Conservation (phyloP, 2,797 vertebrate genomes). For the Peromyscus eremicus region DNA sequence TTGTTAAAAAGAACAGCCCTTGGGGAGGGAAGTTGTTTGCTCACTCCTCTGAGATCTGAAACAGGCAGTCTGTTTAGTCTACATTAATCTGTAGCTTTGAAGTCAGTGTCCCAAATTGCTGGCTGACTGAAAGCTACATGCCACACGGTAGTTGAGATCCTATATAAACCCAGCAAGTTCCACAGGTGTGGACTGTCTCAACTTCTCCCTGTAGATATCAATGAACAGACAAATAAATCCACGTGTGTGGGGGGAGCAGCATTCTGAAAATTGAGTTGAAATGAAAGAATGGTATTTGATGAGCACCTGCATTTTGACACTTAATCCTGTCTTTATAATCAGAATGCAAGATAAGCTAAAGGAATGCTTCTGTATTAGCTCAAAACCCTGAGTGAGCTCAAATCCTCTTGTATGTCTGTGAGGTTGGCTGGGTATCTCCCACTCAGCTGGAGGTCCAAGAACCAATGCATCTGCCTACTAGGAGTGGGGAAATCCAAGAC, state of each 20-base stretch:
- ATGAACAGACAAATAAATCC: neutral
- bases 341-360: conserved; percentile 41
- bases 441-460: neutral
- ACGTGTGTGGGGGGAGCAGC: neutral
- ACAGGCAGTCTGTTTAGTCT: neutral
- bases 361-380: neutral
- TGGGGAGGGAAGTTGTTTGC: neutral
- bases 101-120: neutral
- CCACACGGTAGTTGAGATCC: neutral
- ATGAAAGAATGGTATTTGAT: neutral
- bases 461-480: neutral
- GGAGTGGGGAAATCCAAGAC: neutral
- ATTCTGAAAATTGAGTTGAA: neutral
- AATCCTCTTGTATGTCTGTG: neutral
- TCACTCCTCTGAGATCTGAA: neutral
- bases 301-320: neutral
- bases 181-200: neutral
- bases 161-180: neutral
- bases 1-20: neutral
- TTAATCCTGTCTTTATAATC: neutral
- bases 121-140: neutral
- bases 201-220: neutral
- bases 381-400: neutral
- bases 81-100: neutral
- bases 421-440: neutral